phyloP scores from a whole-genome alignment of 2,113 vertebrate species.

The Odobenus rosmarus region DNA sequence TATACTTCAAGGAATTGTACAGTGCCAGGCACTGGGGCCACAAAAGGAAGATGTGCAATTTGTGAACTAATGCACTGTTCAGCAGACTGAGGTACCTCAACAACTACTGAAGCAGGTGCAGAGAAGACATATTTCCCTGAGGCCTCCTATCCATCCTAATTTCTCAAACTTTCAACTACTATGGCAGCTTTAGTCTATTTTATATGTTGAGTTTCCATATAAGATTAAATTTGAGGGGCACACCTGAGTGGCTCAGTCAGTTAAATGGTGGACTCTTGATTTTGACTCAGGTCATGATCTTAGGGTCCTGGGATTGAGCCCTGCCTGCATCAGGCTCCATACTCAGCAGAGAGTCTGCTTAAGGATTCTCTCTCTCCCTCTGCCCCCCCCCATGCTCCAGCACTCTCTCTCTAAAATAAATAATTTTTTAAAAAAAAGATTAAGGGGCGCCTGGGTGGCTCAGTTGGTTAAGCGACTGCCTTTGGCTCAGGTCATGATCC shows the following conservation, averaged over 20 bases:
- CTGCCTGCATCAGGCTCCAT: neutral
- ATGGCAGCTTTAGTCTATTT: neutral
- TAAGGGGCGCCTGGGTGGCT: too few relatives aligned
- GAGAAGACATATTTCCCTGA: neutral
- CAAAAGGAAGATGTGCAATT: neutral
- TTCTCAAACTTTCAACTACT: conserved; percentile 2
- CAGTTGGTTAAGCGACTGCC: too few relatives aligned
- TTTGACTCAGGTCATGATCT: neutral
- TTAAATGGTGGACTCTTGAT: neutral
- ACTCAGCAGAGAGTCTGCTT: neutral
- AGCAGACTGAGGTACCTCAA: neutral
- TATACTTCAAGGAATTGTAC: neutral
- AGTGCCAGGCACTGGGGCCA: neutral
- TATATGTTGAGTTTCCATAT: neutral
- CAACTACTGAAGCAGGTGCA: neutral
- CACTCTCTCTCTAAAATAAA: neutral
- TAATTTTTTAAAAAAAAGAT: neutral
- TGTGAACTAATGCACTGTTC: neutral
- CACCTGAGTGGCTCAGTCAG: neutral
- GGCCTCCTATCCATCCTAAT: neutral
- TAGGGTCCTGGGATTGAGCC: neutral
- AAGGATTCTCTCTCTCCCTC: neutral
- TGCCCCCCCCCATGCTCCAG: neutral
- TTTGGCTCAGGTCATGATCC: too few relatives aligned
- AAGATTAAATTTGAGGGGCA: conserved; percentile 8